Conservation (phyloP, 1,140 invertebrate species). For the Euborellia annulipes region DNA sequence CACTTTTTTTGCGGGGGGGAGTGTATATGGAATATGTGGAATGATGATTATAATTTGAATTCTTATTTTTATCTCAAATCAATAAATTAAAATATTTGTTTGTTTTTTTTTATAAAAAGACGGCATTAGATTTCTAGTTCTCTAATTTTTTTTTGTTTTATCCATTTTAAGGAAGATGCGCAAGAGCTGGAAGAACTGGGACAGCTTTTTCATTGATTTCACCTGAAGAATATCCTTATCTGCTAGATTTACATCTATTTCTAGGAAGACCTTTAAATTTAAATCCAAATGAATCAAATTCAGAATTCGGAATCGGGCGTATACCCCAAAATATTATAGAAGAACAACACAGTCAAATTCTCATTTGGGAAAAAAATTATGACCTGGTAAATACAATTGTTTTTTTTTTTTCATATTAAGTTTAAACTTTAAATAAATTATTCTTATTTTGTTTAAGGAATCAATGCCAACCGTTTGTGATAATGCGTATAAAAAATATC, state of each 20-base stretch:
- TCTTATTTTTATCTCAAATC: too few species aligned
- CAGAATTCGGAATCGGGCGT: constrained; percentile 47
- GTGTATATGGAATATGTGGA: too few species aligned
- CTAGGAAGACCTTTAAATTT: constrained; percentile 57
- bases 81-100: too few species aligned
- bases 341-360: constrained; percentile 63
- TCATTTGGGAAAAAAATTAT: constrained; percentile 49
- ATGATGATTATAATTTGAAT: too few species aligned
- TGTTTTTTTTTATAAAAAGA: not conserved
- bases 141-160: not conserved
- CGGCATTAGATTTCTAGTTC: too few species aligned
- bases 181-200: constrained; percentile 80
- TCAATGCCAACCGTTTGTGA: constrained; percentile 36
- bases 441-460: constrained; percentile 3
- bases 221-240: constrained; percentile 79
- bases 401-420: not conserved
- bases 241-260: constrained; percentile 90
- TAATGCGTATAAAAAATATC: constrained; percentile 85
- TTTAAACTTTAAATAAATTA: not conserved
- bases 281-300: constrained; percentile 27
- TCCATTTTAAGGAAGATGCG: constrained; percentile 64
- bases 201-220: constrained; percentile 77
- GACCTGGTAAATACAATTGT: constrained; percentile 49
- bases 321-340: constrained; percentile 72
- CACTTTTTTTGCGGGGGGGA: too few species aligned